Evolutionary conservation across 2,888 invertebrate species (phyloP).

Genomic region (Sphaerophoria rueppellii): DNA sequence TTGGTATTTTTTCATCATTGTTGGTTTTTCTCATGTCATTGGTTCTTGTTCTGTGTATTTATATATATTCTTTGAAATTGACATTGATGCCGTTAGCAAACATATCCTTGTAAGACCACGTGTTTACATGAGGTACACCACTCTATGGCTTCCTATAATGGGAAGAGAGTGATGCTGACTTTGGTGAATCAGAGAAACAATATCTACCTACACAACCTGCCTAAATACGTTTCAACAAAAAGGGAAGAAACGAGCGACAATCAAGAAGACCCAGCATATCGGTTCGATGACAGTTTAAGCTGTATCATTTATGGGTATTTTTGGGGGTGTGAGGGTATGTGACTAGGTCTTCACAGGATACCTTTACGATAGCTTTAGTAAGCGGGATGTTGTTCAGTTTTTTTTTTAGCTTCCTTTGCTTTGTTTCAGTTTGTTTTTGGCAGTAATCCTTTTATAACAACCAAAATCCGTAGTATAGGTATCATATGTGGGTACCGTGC

Average conservation of each 20-base stretch:
- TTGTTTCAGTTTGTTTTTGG: conserved; percentile 23
- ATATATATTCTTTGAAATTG: conserved; percentile 45
- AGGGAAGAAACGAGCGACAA: neutral
- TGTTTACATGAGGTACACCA: conserved; percentile 60
- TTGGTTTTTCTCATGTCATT: conserved; percentile 28
- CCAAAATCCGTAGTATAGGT: conserved; percentile 56
- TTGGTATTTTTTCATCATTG: neutral
- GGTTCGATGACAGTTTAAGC: conserved; percentile 64
- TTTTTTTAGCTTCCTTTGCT: conserved; percentile 2
- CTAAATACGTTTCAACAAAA: neutral
- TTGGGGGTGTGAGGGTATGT: neutral
- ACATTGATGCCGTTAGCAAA: conserved; percentile 63
- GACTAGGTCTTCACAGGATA: conserved; percentile 8
- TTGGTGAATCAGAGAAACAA: conserved; percentile 31
- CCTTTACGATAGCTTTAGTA: neutral
- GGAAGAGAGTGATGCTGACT: conserved; percentile 16
- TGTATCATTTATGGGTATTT: conserved; percentile 55
- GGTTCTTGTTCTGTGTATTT: conserved; percentile 6
- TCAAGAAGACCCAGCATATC: conserved; percentile 16
- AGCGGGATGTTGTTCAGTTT: conserved; percentile 26
- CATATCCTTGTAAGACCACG: conserved; percentile 59
- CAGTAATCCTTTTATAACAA: conserved; percentile 72
- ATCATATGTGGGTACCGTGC: conserved; percentile 54
- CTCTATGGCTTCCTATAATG: conserved; percentile 50
- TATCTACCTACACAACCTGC: too few species aligned